Evolutionary conservation across 2,113 vertebrate species (phyloP), one percentile per base, ranked within the genome.

Genomic region (Collichthys lucidus): DNA sequence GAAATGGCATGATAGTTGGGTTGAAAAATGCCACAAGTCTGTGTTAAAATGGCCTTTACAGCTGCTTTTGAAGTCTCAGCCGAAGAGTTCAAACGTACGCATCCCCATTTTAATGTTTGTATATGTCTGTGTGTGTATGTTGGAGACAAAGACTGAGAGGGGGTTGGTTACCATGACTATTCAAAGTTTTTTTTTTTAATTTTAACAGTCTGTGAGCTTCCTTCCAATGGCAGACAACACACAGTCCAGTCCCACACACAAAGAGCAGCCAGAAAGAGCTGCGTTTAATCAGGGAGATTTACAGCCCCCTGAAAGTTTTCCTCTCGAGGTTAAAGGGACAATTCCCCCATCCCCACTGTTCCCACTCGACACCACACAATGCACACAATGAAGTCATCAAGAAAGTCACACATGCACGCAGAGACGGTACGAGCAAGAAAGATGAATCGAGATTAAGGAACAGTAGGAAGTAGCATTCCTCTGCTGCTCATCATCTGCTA

Each of bases 251-350:
- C 82, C 56, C 70, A 79, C 63, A 90, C 80, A 86, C 86, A 88
- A 79, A 79, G 84, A 80, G 85, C 80, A 79, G 73, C 66, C 86
- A 79, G 68, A 86, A 68, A 84, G 87, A 89, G 80, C 79, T 88
- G 75, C 80, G 88, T 78, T 81, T 88, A 89, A 86, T 93, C 77
- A 87, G 68, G 87, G 88, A 92, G 64, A 89, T 92, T 92, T 91
- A 84, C 74, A 31, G 83, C 89, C 85, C 65, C 62, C 80, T 66
- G 42, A 73, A 86, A 77, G 84, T 85, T 70, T 61, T 55, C 71
- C 50, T 59, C 52, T 57, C 68, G 90, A 92, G 85, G 88, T 92
- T 84, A 90, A 92, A 87, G 57, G 82, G 81, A 84, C 77, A 67
- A 24, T 66, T 55, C 83, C 80, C 67, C 63, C 52, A 62, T 79